Conservation (phyloP, 1,140 invertebrate species). For the Achatina immaculata region DNA sequence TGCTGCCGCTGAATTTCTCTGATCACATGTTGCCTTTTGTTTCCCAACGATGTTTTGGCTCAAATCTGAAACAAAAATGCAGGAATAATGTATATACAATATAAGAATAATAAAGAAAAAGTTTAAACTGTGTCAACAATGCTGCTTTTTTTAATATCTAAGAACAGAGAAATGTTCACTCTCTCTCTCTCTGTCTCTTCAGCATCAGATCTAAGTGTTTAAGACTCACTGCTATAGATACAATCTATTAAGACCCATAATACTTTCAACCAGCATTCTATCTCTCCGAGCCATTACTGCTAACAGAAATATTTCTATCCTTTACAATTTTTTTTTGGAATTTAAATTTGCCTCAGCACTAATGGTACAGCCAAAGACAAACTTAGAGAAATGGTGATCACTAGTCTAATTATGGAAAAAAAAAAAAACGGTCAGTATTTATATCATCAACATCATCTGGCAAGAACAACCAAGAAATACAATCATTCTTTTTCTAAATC, state of each 20-base stretch:
- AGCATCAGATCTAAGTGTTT: neutral
- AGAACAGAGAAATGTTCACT: neutral
- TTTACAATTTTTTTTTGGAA: no score
- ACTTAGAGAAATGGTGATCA: neutral
- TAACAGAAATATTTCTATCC: no score
- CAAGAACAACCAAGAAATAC: neutral
- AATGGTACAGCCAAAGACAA: no score
- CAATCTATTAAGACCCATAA: neutral
- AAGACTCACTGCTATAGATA: neutral
- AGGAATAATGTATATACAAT: neutral
- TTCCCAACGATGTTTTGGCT: constrained; percentile 43
- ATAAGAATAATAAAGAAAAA: neutral
- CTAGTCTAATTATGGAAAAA: neutral
- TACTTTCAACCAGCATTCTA: no score
- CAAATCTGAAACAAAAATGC: constrained; percentile 38
- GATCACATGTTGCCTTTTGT: constrained; percentile 44
- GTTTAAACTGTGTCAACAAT: neutral
- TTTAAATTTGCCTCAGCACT: no score
- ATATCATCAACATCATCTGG: neutral
- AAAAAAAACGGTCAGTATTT: neutral
- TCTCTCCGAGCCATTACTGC: no score
- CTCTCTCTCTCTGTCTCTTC: neutral
- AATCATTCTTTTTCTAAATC: neutral
- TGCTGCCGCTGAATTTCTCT: neutral
- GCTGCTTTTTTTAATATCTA: neutral